Evolutionary conservation across 2,113 vertebrate species (phyloP).

Genomic region (Columba janthina): DNA sequence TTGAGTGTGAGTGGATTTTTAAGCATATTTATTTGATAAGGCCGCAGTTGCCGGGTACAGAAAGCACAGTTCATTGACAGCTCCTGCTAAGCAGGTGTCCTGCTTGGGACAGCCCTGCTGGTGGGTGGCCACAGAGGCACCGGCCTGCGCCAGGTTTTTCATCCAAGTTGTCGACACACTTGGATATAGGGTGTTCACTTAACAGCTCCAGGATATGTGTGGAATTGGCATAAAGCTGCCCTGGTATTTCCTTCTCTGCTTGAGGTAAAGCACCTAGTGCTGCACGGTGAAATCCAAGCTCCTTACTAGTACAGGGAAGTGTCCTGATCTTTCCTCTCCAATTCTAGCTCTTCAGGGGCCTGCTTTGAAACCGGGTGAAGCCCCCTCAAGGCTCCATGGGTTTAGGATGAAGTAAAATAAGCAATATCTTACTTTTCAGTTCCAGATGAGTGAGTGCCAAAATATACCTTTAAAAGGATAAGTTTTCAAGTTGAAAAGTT

Average conservation of each 20-base stretch:
- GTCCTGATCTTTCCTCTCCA: background rate
- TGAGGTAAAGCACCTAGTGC: background rate
- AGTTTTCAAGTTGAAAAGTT: background rate
- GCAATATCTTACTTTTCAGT: background rate
- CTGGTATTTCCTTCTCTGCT: background rate
- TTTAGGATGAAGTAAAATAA: background rate
- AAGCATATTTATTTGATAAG: background rate
- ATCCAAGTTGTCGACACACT: background rate
- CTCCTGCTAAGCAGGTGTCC: background rate
- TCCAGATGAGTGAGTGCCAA: background rate
- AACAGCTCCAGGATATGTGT: background rate
- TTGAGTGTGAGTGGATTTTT: background rate
- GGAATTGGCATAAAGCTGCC: background rate
- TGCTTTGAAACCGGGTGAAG: background rate
- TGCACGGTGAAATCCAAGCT: background rate
- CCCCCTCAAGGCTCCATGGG: fast-evolving
- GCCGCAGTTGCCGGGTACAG: background rate
- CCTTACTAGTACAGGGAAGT: background rate
- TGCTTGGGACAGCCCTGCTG: background rate
- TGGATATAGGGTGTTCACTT: background rate
- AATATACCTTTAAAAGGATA: background rate
- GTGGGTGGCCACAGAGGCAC: background rate
- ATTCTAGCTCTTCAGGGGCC: background rate
- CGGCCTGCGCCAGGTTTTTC: background rate
- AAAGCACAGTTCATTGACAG: fast-evolving